These are phyloP conservation scores for Tympanoctomys barrerae DNA, from an alignment of 2,797 vertebrate species.

Conservation along the genomic window DNA sequence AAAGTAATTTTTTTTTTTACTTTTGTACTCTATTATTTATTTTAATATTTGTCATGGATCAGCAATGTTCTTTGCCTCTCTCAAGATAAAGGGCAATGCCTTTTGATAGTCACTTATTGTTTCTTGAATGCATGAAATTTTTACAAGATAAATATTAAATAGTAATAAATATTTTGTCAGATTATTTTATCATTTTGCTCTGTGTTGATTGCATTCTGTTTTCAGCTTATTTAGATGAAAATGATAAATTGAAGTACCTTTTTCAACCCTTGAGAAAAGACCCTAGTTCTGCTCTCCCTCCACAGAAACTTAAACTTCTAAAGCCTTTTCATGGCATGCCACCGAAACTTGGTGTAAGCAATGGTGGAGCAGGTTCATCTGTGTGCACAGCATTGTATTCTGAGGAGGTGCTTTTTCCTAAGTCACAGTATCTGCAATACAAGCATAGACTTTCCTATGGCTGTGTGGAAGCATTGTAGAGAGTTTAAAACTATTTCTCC, in stretches of 20 bases:
- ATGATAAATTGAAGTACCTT: not conserved
- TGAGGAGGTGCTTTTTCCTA: not conserved
- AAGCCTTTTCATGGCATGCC: not conserved
- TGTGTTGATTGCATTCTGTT: not conserved
- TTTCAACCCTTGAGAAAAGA: not conserved
- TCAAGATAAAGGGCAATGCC: not conserved
- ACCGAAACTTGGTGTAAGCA: not conserved
- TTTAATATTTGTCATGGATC: conserved; percentile 5
- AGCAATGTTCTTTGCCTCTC: not conserved
- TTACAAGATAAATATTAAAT: conserved; percentile 26
- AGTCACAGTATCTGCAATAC: not conserved
- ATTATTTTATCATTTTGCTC: not conserved
- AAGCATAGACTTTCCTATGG: not conserved
- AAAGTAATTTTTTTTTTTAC: not conserved
- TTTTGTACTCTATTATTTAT: conserved; percentile 41
- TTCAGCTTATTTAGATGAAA: conserved; percentile 2
- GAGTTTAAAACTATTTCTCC: not conserved
- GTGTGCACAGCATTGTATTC: not conserved
- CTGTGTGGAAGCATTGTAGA: not conserved
- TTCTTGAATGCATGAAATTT: conserved; percentile 3
- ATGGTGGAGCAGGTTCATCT: not conserved
- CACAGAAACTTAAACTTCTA: not conserved
- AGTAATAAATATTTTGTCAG: conserved; percentile 31
- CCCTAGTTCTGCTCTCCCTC: not conserved
- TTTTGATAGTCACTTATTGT: conserved; percentile 1